Base-by-base conservation (phyloP, 2,888 invertebrate species). In the Andrena trimmerana region DNA sequence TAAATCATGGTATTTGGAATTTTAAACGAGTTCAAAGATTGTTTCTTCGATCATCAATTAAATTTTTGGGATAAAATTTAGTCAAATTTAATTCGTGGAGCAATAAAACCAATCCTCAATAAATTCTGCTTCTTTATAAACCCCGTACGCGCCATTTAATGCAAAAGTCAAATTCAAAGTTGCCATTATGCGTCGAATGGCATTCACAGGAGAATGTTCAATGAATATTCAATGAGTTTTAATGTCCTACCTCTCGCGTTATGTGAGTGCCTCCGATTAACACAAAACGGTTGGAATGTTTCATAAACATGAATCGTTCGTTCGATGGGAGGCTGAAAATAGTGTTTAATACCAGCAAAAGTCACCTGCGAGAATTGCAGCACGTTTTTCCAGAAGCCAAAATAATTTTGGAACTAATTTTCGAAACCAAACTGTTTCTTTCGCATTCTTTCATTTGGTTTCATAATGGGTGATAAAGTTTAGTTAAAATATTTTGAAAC, bases 201-300 rank as follows among this genome's bases (percentile, higher is more conserved):
- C 7, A 36, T 33, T 31, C 7, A n/a, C 33, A 10, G 16, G 36
- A 57, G 24, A 20, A 68, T 24, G 31, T 20, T 36, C 52, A 33
- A 54, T 27, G 65, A 72, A 72, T 65, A 65, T 65, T 10, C 52
- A 36, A 72, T 65, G 54, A 72, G 52, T 54, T 72, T 62, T 72
- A 65, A 63, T 72, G 33, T 29, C 10, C 42, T n/a, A 42, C 5
- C 24, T 3, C 52, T 13, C 13, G 27, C 57, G 42, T 29, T 52
- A 29, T 31, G 24, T 2, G n/a, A 52, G 2, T 50, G 20, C 7
- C 52, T 67, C 20, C 31, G 31, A 33, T 54, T 67, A 67, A 52
- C 67, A 20, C 6, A 24, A 67, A 29, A 29, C 13, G 59, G 16
- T 42, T 2, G 13, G 31, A 70, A 48, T 59, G 24, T 59, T 69